Conservation (phyloP, 2,888 invertebrate species). For the Malacosoma neustria region DNA sequence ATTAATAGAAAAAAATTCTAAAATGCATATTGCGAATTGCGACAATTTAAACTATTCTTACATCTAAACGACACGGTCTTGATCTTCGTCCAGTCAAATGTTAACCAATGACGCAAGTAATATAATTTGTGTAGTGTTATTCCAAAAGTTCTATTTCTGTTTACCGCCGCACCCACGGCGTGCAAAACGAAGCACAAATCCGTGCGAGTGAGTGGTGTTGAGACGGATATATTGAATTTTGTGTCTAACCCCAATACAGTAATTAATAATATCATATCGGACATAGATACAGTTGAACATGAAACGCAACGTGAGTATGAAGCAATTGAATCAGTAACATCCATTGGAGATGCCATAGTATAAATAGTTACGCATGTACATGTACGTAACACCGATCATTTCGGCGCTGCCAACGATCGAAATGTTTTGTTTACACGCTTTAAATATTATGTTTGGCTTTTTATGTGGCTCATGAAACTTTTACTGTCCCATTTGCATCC, state of each 20-base stretch:
- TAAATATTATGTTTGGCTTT: conserved; percentile 13
- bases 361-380: conserved; percentile 28
- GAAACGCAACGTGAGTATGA: conserved; percentile 68
- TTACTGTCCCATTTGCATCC: not conserved
- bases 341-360: conserved; percentile 18
- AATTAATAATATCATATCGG: conserved; percentile 12
- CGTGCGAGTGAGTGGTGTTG: conserved; percentile 43
- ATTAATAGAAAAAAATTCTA: not conserved
- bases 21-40: conserved; percentile 1
- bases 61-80: conserved; percentile 36
- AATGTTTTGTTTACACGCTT: conserved; percentile 44
- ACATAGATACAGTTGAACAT: conserved; percentile 34
- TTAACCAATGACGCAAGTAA: conserved; percentile 57
- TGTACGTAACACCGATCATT: conserved; percentile 31
- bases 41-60: conserved; percentile 12
- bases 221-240: conserved; percentile 38
- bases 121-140: conserved; percentile 68
- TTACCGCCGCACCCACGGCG: conserved; percentile 47
- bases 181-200: conserved; percentile 45
- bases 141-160: conserved; percentile 72
- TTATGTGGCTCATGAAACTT: conserved; percentile 2
- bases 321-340: conserved; percentile 14
- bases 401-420: conserved; percentile 34
- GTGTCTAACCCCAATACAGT: conserved; percentile 21
- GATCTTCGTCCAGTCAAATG: conserved; percentile 55